Conservation (phyloP, 1,140 invertebrate species). For the Habropoda laboriosa region DNA sequence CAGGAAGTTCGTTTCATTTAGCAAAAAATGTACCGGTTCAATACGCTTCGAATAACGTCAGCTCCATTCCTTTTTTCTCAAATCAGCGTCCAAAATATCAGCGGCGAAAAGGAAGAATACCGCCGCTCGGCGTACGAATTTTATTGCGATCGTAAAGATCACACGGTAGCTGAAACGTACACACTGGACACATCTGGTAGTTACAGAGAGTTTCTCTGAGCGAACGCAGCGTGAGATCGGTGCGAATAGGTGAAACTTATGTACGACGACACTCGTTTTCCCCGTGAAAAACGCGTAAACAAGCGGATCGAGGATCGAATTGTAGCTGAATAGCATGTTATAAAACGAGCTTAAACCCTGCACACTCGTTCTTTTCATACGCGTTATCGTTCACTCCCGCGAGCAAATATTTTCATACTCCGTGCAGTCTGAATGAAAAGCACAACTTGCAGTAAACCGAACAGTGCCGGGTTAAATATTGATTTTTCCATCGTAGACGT, state of each 20-base stretch:
- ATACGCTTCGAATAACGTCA: not conserved
- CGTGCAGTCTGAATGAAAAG: not conserved
- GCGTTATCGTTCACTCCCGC: not conserved
- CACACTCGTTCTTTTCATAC: too few relatives aligned
- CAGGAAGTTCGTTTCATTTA: not conserved
- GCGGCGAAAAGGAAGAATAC: not conserved
- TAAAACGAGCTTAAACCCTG: conserved; percentile 2
- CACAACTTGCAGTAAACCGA: conserved; percentile 18
- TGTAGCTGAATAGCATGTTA: not conserved
- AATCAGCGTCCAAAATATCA: not conserved
- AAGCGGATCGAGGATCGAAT: not conserved
- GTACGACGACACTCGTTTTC: conserved; percentile 22
- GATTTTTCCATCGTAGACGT: not conserved
- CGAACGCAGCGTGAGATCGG: conserved; percentile 30
- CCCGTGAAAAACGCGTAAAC: not conserved
- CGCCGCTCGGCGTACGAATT: not conserved
- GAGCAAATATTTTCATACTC: conserved; percentile 19
- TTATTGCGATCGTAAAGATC: conserved; percentile 29
- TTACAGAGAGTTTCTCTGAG: not conserved
- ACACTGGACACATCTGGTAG: not conserved
- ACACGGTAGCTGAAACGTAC: not conserved
- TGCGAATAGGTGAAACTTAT: conserved; percentile 30
- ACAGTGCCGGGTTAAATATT: not conserved
- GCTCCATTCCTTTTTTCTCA: not conserved
- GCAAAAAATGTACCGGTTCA: not conserved